Evolutionary conservation across 2,797 vertebrate species (phyloP).

Genomic region (Dromococcyx pavoninus): DNA sequence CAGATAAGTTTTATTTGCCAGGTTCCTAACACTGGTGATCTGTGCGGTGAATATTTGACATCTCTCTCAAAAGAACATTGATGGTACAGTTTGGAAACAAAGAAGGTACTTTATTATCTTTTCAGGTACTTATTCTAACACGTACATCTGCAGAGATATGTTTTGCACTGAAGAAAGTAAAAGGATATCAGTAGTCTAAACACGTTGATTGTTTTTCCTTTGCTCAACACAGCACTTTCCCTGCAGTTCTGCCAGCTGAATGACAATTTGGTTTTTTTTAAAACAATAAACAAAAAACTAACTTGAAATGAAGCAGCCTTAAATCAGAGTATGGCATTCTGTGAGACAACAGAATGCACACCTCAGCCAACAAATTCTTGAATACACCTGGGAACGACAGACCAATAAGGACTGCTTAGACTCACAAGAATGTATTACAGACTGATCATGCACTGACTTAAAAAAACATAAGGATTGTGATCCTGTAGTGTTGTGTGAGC

Average conservation of each 20-base stretch:
- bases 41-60: not conserved
- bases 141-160: not conserved
- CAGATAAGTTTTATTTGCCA: not conserved
- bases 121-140: not conserved
- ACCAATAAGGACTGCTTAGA: not conserved
- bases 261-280: not conserved
- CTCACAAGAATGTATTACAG: not conserved
- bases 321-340: not conserved
- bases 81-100: not conserved
- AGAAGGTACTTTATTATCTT: not conserved
- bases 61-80: not conserved
- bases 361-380: not conserved
- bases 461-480: not conserved
- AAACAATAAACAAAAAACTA: not conserved
- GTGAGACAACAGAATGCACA: accelerated
- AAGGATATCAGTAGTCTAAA: not conserved
- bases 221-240: not conserved
- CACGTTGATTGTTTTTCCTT: not conserved
- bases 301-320: not conserved
- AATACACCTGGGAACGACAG: not conserved
- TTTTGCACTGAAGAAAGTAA: not conserved
- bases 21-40: not conserved
- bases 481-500: not conserved
- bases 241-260: not conserved
- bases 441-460: not conserved